Conservation (phyloP, 2,113 vertebrate genomes). For the Corythoichthys intestinalis region DNA sequence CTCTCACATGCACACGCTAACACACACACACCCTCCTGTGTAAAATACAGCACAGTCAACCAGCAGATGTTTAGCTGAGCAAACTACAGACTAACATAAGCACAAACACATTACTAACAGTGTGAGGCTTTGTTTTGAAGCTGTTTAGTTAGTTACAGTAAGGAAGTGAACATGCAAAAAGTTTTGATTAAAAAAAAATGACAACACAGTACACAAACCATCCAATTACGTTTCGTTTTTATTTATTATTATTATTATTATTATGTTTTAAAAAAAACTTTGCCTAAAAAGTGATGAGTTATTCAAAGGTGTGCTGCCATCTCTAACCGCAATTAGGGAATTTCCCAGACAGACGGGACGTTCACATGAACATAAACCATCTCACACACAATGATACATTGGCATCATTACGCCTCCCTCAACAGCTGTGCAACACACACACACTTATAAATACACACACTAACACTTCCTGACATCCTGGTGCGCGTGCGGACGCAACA, state of each 20-base stretch:
- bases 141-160: background rate
- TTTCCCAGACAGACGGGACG: background rate
- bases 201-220: too few species aligned
- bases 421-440: background rate
- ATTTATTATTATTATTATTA: too few species aligned
- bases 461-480: background rate
- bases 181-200: too few species aligned
- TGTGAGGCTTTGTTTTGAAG: too few species aligned
- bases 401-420: background rate
- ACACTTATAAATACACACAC: background rate
- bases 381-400: background rate
- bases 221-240: too few species aligned
- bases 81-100: conserved; percentile 14
- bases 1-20: conserved; percentile 21
- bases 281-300: background rate
- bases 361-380: background rate
- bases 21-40: conserved; percentile 14
- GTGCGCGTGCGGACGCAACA: background rate
- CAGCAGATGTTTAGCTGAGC: background rate
- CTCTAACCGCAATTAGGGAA: background rate
- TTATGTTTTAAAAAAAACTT: too few species aligned
- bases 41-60: conserved; percentile 3
- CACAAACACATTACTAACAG: background rate
- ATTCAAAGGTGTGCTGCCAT: background rate
- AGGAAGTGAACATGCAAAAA: background rate